A percentile compares a stretch with the other conserved stretches of the same genome.
Evolutionary conservation across 2,888 invertebrate species (phyloP).

Genomic region (Zonitis immaculata): DNA sequence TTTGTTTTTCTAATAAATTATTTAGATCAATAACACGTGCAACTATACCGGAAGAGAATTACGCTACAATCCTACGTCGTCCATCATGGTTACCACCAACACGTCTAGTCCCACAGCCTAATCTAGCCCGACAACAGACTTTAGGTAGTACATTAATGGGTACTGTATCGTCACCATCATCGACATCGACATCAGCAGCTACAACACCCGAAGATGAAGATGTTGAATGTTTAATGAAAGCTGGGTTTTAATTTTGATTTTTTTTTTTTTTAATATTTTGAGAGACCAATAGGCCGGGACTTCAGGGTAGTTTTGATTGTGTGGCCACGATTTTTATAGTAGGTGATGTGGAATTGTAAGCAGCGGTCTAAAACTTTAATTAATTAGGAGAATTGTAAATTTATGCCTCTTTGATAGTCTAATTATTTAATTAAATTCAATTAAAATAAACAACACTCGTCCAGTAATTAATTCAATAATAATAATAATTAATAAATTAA

Average conservation of each 20-base stretch:
- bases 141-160: constrained; percentile 58
- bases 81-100: constrained; percentile 45
- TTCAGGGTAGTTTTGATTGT: neutral
- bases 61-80: constrained; percentile 33
- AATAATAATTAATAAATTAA: too few relatives aligned
- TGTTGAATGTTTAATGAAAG: constrained; percentile 44
- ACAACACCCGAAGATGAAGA: constrained; percentile 49
- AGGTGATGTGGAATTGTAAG: neutral
- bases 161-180: constrained; percentile 55
- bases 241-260: constrained; percentile 40
- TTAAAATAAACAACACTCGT: neutral
- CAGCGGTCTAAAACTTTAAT: neutral
- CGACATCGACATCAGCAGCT: constrained; percentile 48
- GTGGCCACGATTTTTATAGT: neutral
- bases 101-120: constrained; percentile 51
- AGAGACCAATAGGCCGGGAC: neutral
- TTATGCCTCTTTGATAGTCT: neutral
- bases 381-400: neutral
- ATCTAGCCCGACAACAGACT: constrained; percentile 57
- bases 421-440: neutral
- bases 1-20: too few relatives aligned
- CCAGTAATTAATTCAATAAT: neutral
- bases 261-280: neutral
- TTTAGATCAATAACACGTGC: constrained; percentile 60
- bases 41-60: constrained; percentile 65